Percentiles rank a stretch among this genome's conserved stretches.
Conservation (phyloP, 2,113 vertebrate species). For the Rhombomys opimus region DNA sequence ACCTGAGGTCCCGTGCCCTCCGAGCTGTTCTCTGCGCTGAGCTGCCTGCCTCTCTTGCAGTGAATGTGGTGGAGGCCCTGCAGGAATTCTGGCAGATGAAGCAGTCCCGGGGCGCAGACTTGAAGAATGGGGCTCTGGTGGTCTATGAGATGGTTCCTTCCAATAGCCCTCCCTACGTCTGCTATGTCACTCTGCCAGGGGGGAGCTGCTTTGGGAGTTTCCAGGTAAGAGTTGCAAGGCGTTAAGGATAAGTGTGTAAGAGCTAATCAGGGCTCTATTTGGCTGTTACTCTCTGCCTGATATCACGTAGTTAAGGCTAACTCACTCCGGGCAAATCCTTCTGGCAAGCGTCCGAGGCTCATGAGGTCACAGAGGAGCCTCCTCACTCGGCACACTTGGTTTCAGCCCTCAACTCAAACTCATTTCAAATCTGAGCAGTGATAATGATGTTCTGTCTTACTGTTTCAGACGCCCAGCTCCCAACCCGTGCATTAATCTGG, state of each 20-base stretch:
- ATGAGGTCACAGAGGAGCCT: not conserved
- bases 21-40: not conserved
- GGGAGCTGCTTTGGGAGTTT: slow-evolving; percentile 99
- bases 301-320: not conserved
- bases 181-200: slow-evolving; percentile 96
- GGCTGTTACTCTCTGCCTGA: not conserved
- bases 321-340: not conserved
- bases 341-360: not conserved
- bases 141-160: slow-evolving; percentile 99
- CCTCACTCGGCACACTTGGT: not conserved
- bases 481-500: not conserved
- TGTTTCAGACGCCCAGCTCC: not conserved
- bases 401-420: not conserved
- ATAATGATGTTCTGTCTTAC: not conserved
- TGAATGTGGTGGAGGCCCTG: slow-evolving; percentile 98
- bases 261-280: not conserved
- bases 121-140: slow-evolving; percentile 97
- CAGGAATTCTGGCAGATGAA: slow-evolving; percentile 99
- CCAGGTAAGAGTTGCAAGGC: slow-evolving; percentile 88
- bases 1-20: not conserved
- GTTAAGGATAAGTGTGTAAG: not conserved
- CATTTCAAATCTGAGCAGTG: not conserved
- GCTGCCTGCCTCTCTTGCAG: slow-evolving; percentile 80
- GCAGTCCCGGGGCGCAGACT: slow-evolving; percentile 94
- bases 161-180: slow-evolving; percentile 96